These are phyloP conservation scores for Alethe diademata DNA, from an alignment of 2,113 vertebrate species.

Conservation along the genomic window DNA sequence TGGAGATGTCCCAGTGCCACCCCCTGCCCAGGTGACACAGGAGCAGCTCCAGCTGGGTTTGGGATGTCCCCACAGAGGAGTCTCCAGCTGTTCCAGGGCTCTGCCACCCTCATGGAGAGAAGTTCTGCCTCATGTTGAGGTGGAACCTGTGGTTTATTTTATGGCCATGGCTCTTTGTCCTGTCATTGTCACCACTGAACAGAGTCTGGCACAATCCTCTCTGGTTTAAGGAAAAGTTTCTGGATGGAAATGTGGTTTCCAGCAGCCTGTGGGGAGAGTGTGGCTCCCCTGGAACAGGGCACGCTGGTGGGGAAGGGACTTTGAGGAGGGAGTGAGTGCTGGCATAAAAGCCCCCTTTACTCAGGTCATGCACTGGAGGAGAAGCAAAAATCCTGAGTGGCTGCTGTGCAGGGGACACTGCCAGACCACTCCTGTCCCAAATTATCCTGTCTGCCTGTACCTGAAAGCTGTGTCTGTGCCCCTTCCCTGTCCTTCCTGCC, in stretches of 20 bases:
- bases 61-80: background rate
- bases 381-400: background rate
- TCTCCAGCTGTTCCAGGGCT: background rate
- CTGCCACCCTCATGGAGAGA: background rate
- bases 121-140: background rate
- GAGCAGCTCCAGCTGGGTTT: background rate
- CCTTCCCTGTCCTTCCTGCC: background rate
- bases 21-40: background rate
- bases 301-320: background rate
- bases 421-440: background rate
- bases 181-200: background rate
- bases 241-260: background rate
- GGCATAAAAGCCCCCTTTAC: rapidly evolving
- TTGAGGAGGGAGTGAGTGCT: rapidly evolving
- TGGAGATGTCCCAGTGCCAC: background rate
- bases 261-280: background rate
- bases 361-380: background rate
- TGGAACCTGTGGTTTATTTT: background rate
- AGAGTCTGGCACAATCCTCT: background rate
- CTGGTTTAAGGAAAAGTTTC: background rate
- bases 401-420: background rate
- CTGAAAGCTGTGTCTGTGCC: background rate
- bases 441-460: background rate
- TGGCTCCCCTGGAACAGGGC: background rate
- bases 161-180: background rate